These are phyloP conservation scores for Procambarus virginalis DNA, from an alignment of 1,140 invertebrate genomes.

Conservation along the genomic window DNA sequence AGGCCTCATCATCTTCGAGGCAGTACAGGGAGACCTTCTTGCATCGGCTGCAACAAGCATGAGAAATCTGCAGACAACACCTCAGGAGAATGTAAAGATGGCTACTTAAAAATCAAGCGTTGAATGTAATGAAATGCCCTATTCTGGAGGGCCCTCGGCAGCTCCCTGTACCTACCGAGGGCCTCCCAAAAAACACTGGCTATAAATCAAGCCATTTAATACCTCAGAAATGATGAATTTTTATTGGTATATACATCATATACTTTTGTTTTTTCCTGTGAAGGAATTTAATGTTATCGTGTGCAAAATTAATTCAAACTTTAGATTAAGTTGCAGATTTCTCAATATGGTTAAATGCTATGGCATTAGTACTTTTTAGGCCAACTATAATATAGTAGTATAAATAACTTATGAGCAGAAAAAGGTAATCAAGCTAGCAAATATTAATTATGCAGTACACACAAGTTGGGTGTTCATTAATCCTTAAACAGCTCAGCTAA, in stretches of 20 bases:
- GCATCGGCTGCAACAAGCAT: constrained; percentile 83
- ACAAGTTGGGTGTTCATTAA: too few relatives aligned
- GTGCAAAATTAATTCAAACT: neutral
- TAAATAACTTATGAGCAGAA: too few relatives aligned
- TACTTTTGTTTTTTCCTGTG: neutral
- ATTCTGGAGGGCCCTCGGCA: too few relatives aligned
- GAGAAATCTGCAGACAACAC: constrained; percentile 36
- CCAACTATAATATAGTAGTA: too few relatives aligned
- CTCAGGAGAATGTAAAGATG: neutral
- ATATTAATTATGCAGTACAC: neutral
- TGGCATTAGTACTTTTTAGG: neutral
- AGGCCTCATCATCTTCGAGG: constrained; percentile 80
- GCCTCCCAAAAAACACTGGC: neutral
- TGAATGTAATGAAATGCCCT: too few relatives aligned
- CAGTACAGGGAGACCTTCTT: constrained; percentile 82
- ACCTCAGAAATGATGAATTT: neutral
- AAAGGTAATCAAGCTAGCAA: too few relatives aligned
- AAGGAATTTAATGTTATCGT: neutral
- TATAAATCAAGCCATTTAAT: neutral
- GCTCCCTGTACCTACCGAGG: neutral
- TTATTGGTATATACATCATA: neutral
- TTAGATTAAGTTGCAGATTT: constrained; percentile 22
- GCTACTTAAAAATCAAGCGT: neutral
- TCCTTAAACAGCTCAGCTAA: too few relatives aligned
- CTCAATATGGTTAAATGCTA: constrained; percentile 12